A percentile compares a stretch with the other conserved stretches of the same genome.
Conservation (phyloP, 2,113 vertebrate species). For the Chlorodrepanis virens region DNA sequence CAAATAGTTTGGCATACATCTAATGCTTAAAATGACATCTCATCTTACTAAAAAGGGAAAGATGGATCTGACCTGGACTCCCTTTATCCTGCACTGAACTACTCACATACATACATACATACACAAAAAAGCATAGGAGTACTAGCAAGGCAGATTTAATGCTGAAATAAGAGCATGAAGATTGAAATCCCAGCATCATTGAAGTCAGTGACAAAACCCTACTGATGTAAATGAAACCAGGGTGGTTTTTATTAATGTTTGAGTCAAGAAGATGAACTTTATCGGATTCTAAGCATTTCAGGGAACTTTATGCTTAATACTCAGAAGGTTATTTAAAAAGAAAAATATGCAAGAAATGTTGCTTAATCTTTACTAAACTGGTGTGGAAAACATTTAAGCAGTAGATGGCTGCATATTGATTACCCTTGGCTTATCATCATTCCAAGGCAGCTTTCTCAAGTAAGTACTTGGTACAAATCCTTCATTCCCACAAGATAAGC, state of each 20-base stretch:
- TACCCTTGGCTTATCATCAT: neutral
- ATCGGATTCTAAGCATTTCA: neutral
- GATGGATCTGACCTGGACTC: neutral
- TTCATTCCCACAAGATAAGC: conserved; percentile 46
- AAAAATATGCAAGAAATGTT: neutral
- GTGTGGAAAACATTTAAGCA: neutral
- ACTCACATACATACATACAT: neutral
- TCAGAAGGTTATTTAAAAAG: neutral
- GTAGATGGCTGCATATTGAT: neutral
- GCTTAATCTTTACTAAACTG: neutral
- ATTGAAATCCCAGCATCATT: neutral
- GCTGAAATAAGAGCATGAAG: neutral
- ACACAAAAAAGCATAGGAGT: neutral
- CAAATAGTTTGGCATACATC: neutral
- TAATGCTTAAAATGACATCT: neutral
- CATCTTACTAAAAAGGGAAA: neutral
- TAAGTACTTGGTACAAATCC: neutral
- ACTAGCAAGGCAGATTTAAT: neutral
- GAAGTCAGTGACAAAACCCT: neutral
- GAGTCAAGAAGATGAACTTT: neutral
- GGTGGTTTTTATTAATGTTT: neutral
- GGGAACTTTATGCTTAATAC: neutral
- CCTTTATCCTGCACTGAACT: neutral
- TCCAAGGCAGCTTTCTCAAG: conserved; percentile 8
- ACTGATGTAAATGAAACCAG: neutral